Conservation (phyloP, 2,888 invertebrate species). For the Sisyra terminalis region DNA sequence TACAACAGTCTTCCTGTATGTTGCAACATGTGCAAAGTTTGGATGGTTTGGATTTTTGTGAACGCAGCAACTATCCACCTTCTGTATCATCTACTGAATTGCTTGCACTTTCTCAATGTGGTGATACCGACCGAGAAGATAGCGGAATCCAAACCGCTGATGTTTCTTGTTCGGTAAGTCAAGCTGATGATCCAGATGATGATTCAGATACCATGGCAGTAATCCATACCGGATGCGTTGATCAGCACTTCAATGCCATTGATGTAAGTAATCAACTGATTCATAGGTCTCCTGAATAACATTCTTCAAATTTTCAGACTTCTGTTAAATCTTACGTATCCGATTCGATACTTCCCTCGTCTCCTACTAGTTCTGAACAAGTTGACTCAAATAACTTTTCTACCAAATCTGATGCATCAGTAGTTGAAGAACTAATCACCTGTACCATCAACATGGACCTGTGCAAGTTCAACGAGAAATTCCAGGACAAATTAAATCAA, state of each 20-base stretch:
- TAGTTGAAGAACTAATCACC: slow-evolving; percentile 4
- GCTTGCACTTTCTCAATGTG: slow-evolving; percentile 32
- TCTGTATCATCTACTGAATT: slow-evolving; percentile 40
- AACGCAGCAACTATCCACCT: slow-evolving; percentile 28
- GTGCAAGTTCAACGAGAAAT: slow-evolving; percentile 31
- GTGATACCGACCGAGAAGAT: slow-evolving; percentile 57
- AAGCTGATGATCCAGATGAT: slow-evolving; percentile 56
- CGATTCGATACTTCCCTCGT: neutral
- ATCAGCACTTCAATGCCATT: slow-evolving; percentile 6
- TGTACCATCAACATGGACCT: slow-evolving; percentile 5
- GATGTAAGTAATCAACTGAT: slow-evolving; percentile 7
- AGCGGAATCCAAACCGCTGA: slow-evolving; percentile 66
- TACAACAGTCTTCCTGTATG: slow-evolving; percentile 24
- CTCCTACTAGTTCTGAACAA: too few relatives aligned
- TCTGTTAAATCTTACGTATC: slow-evolving; percentile 8
- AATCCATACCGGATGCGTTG: slow-evolving; percentile 14
- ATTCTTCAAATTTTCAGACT: neutral
- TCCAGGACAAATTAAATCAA: slow-evolving; percentile 31
- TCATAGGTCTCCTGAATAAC: neutral
- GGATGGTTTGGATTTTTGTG: slow-evolving; percentile 37
- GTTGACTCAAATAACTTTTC: neutral
- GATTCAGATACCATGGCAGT: slow-evolving; percentile 20
- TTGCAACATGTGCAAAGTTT: slow-evolving; percentile 47
- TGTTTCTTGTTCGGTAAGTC: slow-evolving; percentile 55
- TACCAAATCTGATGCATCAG: slow-evolving; percentile 3